These are phyloP conservation scores for Tigriopus californicus DNA, from an alignment of 2,888 invertebrate genomes.

Conservation along the genomic window DNA sequence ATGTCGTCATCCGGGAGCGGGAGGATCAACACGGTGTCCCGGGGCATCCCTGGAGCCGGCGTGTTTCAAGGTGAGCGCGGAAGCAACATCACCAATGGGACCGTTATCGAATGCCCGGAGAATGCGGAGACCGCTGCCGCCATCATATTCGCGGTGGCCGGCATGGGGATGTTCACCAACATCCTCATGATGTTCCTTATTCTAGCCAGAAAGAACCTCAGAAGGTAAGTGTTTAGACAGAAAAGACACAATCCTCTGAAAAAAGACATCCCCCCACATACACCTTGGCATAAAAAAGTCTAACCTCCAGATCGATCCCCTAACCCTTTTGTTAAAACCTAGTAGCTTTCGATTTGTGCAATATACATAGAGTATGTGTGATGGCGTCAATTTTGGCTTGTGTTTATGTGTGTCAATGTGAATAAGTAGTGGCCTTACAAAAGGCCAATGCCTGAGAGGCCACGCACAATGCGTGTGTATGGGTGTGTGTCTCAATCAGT, in stretches of 20 bases:
- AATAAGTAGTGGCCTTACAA: too few relatives aligned
- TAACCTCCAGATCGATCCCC: too few relatives aligned
- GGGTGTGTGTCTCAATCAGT: too few relatives aligned
- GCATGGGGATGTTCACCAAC: slow-evolving; percentile 61
- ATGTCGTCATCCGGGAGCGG: slow-evolving; percentile 1
- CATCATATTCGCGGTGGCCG: slow-evolving; percentile 51
- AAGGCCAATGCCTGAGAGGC: too few relatives aligned
- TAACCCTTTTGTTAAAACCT: too few relatives aligned
- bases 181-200: slow-evolving; percentile 60
- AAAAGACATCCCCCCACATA: too few relatives aligned
- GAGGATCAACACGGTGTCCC: slow-evolving; percentile 9
- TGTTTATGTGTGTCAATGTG: too few relatives aligned
- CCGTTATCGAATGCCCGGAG: slow-evolving; percentile 53
- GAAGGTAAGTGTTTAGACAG: slow-evolving; percentile 38
- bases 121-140: slow-evolving; percentile 60
- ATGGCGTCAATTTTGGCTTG: too few relatives aligned
- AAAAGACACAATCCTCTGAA: background rate
- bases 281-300: too few relatives aligned
- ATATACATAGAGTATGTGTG: too few relatives aligned
- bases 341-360: too few relatives aligned
- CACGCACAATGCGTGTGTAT: too few relatives aligned
- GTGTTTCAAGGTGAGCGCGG: background rate
- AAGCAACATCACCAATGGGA: slow-evolving; percentile 19
- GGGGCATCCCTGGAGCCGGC: slow-evolving; percentile 13
- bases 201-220: slow-evolving; percentile 52